Base-by-base conservation (phyloP, 64 coral and sea anemone species). In the Pocillopora verrucosa region DNA sequence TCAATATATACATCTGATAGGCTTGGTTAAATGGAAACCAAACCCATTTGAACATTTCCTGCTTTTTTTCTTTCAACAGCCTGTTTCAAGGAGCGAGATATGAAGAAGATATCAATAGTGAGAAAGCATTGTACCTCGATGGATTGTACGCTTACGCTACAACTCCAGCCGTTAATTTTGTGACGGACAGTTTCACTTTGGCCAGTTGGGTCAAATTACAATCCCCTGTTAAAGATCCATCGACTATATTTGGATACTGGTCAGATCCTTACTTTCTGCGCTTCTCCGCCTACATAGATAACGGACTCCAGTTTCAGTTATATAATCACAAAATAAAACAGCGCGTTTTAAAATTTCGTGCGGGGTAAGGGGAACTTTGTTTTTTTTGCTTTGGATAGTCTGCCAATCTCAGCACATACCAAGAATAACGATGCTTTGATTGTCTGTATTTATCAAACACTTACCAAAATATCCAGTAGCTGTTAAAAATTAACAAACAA, bases 201-300 rank as follows among this genome's bases (percentile, higher is more conserved):
- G 56, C 88, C 63, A n/a, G 24, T 25, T 89, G 88, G 88, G 65
- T 89, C 2, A 76, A 68, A 72, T 5, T 41, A 9, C 19, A 36
- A 10, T 14, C 14, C 34, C 75, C 45, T 16, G 64, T 20, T 4
- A 11, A 12, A 13, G 9, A 15, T 13, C 20, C 16, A 3, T 65
- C 57, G 17, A 25, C 36, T 34, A 69, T 89, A 12, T 65, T 64
- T 20, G 56, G 17, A 1, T 61, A 16, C 10, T 89, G 88, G 88
- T 5, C 1, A 25, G 10, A 20, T 24, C n/a, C 19, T 70, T 20
- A 70, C 25, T 24, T 70, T 70, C 1, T 51, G 3, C 19, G 10
- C 26, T 70, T 70, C 11, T 10, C 22, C 20, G 67, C 67, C 67
- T 24, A 22, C 16, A 1, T 24, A n/a, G 12, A 24, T 0, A 2